Evolutionary conservation across 2,888 invertebrate species (phyloP), one percentile per base, ranked within the genome.

Genomic region (Oscheius sp.): DNA sequence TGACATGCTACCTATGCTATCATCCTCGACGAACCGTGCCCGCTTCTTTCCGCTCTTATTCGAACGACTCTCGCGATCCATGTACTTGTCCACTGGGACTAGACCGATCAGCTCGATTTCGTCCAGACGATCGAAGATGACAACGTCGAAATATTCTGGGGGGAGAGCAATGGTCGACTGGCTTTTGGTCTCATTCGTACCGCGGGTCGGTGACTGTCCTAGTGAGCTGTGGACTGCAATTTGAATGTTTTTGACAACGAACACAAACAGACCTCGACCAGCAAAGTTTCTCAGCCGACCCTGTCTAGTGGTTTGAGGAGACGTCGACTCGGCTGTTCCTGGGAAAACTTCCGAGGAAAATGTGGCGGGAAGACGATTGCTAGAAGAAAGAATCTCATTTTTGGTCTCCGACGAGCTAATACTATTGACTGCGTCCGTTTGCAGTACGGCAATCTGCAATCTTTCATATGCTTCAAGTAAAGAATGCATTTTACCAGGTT

Each of bases 71-170:
- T 90, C 89, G 79, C 89, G 77, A 50, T 83, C 84, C 80, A 89
- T 86, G 29, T 90, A 87, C 53, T 89, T 87, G 2, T 89, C 82
- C 59, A 89, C 84, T 7, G 89, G 85, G 35, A 89, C 85, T 21
- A 90, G 86, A 13, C 90, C 90, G 3, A 90, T 59, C 62, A 37
- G 21, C 5, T 60, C 60, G 5, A 51, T 75, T 7, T 58, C 60
- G 10, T 59, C 59, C 5, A n/a, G 7, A 4, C 2, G 13, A 33
- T 58, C 59, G 57, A 70, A 70, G 42, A 48, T 47, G 32, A 74
- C 37, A 11, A 79, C 70, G n/a, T 77, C 76, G 62, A 77, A 70
- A 60, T 63, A 73, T 58, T 77, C 79, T n/a, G 53, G 50, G 0
- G 79, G 73, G 51, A 79, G 60, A 32, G 53, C 11, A 53, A 32